phyloP scores from a whole-genome alignment of 2,888 invertebrate genomes.

The Cordilura impudica region DNA sequence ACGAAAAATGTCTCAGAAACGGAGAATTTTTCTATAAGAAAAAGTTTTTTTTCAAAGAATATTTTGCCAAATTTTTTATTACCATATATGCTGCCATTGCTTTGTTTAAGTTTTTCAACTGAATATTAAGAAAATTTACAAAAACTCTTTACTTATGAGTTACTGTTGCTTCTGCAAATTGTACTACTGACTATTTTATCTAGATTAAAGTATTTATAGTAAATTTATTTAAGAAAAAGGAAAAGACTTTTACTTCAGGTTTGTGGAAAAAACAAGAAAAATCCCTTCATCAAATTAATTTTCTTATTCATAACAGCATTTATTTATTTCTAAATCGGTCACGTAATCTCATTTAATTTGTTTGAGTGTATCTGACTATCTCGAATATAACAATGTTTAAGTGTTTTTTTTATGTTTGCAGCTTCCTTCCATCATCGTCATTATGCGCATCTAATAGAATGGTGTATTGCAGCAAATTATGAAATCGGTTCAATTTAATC shows the following conservation, averaged over 20 bases:
- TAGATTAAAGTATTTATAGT: slow-evolving; percentile 50
- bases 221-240: slow-evolving; percentile 11
- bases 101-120: slow-evolving; percentile 8
- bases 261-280: slow-evolving; percentile 4
- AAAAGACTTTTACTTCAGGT: slow-evolving; percentile 37
- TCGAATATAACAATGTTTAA: background rate
- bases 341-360: slow-evolving; percentile 52
- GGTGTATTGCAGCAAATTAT: background rate
- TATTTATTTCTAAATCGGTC: slow-evolving; percentile 37
- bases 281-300: slow-evolving; percentile 30
- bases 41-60: background rate
- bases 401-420: slow-evolving; percentile 10
- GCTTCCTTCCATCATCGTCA: background rate
- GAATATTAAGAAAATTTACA: slow-evolving; percentile 22
- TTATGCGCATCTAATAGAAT: background rate
- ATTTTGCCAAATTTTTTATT: background rate
- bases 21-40: background rate
- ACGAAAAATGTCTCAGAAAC: too few relatives aligned
- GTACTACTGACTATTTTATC: slow-evolving; percentile 44
- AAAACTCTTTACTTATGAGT: slow-evolving; percentile 10
- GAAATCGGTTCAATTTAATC: slow-evolving; percentile 27
- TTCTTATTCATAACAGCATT: background rate
- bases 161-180: slow-evolving; percentile 30
- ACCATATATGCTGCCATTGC: slow-evolving; percentile 53
- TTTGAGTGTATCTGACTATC: slow-evolving; percentile 1